Evolutionary conservation across 64 coral and sea anemone species (phyloP), one percentile per base, ranked within the genome.

Genomic region (Porites lutea): DNA sequence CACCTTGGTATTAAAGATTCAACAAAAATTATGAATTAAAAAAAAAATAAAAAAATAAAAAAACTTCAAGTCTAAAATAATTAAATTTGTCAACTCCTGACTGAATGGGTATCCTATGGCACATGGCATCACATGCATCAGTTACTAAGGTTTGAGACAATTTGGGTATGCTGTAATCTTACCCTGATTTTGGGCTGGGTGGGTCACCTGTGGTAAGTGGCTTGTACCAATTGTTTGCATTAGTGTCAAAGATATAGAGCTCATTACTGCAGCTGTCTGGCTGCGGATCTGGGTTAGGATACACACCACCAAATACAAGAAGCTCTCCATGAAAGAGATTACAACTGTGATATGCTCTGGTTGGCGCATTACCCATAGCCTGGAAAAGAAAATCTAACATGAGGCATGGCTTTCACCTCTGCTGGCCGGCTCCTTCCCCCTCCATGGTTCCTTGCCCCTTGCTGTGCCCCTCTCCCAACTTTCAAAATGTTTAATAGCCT

Each of bases 301-400:
- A 95, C 1, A 93, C 91, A 3, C 96, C 96, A 69, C 96, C 96
- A 83, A 98, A 93, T 63, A 98, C 92, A 43, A 95, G 92, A 14
- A 98, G 82, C 70, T 98, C 96, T 54, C 87, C 82, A 48, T 87
- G 62, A 19, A 95, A 98, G 18, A 95, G 9, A 6, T 87, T 89
- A 7, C 89, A 92, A 70, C 88, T 82, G 71, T 98, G 96, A 77
- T 98, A 98, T 13, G 96, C 90, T 90, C 96, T 85, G 27, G 94
- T 98, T 18, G 96, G 96, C 51, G 96, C 96, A 54, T 88, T 95
- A 48, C 96, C 93, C 53, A 98, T 90, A 16, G 93, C 93, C 96
- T 98, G 83, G 3, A 54, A 88, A 77, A 64, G 3, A 37, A 68
- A 79, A 87, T 6, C 13, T 72, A 47, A 65, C 18, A 63, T 45